phyloP scores from a whole-genome alignment of 1,140 invertebrate genomes.

The Heliconius hewitsoni region DNA sequence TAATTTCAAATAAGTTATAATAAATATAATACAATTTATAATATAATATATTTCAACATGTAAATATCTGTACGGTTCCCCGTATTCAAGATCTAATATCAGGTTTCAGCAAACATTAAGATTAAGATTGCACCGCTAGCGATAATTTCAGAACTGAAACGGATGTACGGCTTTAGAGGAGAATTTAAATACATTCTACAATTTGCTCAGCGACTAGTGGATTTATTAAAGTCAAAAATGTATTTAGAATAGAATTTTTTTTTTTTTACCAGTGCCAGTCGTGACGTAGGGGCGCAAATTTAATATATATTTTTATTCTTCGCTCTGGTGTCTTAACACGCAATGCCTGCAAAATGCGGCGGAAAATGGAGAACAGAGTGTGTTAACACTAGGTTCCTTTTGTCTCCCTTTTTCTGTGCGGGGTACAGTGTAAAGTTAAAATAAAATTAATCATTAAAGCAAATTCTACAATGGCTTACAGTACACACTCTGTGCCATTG shows the following conservation, averaged over 20 bases:
- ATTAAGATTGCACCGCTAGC: constrained; percentile 38
- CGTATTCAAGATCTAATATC: constrained; percentile 43
- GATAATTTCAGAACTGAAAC: constrained; percentile 27
- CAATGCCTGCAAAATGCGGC: neutral
- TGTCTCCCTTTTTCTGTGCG: too few species aligned
- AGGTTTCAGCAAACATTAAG: constrained; percentile 42
- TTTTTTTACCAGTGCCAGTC: neutral
- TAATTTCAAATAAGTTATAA: too few species aligned
- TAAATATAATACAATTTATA: neutral
- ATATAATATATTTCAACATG: neutral
- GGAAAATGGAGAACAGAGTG: too few species aligned
- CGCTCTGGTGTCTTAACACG: neutral
- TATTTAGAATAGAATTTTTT: neutral
- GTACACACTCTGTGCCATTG: too few species aligned
- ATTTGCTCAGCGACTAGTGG: neutral
- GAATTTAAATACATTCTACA: neutral
- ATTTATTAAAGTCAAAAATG: neutral
- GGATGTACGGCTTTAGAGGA: neutral
- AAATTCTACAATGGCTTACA: too few species aligned
- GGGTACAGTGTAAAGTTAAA: neutral
- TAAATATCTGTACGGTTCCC: neutral
- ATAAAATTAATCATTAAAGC: too few species aligned
- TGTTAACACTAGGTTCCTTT: too few species aligned
- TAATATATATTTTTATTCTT: too few species aligned
- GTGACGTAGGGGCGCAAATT: too few species aligned